Base-by-base conservation (phyloP, 2,888 invertebrate genomes). In the Zonitis immaculata region DNA sequence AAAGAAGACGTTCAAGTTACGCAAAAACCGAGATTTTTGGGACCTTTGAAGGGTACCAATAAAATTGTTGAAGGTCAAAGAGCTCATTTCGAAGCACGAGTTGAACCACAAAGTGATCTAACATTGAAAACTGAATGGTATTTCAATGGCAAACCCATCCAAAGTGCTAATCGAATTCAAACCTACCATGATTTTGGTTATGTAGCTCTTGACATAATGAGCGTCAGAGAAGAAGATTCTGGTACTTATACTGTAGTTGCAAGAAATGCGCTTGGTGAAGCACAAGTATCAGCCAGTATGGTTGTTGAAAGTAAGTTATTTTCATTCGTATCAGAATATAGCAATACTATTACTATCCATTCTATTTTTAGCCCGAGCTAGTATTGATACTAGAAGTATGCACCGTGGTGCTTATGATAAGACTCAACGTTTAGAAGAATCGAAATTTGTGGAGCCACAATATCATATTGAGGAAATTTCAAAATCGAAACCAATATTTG, bases 181-280 rank as follows among this genome's bases (percentile, higher is more conserved):
- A 93, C 91, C 7, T 91, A 92, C 72, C 89, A 95, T 67, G 96
- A 98, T 76, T 97, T 98, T 77, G 97, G 97, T 54, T 96, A 95
- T 72, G 95, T 97, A 16, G 94, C 96, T 28, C 81, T 99, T 61
- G 97, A 98, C 69, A 94, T 98, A 65, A 80, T 93, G 54, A 92
- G 89, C 75, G 94, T 95, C 14, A 87, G 95, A 57, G 86, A 91
- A 35, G 94, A 95, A 72, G 96, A 98, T 77, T 85, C 90, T 58
- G 97, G 97, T 47, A 86, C 88, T 30, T 99, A 97, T 76, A 93
- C 93, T 0, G 93, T 95, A 44, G 87, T 94, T 22, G 95, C 95
- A 12, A 87, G 91, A 70, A 97, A 97, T 73, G 87, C 88, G 63
- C 80, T 90, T 55, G 98, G 98, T 62, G 91, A 92, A 80, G 92